These are phyloP conservation scores for Leptopterna dolabrata DNA, from an alignment of 2,888 invertebrate species.

Conservation along the genomic window DNA sequence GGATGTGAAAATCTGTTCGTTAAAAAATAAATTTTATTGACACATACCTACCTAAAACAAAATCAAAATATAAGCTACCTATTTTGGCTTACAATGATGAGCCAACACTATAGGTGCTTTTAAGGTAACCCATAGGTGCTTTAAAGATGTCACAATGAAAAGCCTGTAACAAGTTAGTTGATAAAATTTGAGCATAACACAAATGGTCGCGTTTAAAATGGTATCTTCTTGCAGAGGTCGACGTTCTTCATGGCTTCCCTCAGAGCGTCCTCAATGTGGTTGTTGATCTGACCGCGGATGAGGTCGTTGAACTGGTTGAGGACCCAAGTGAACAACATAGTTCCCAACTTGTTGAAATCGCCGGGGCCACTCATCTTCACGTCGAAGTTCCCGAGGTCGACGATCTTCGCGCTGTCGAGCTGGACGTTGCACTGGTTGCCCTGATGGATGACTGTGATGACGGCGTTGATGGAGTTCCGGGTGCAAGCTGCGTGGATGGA, in stretches of 20 bases:
- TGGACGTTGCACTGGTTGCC: conserved; percentile 48
- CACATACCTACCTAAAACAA: too few relatives aligned
- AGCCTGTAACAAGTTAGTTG: too few relatives aligned
- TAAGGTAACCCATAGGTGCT: too few relatives aligned
- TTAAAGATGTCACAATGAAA: too few relatives aligned
- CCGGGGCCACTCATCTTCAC: conserved; percentile 57
- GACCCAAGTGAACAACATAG: conserved; percentile 55
- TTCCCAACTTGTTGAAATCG: conserved; percentile 55
- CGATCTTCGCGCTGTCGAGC: conserved; percentile 51
- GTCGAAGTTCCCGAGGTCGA: conserved; percentile 51
- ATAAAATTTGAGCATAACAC: too few relatives aligned
- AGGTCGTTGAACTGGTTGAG: conserved; percentile 57
- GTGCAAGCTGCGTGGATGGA: conserved; percentile 50
- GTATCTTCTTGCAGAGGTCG: conserved; percentile 56
- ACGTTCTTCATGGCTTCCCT: conserved; percentile 50
- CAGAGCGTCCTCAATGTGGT: conserved; percentile 40
- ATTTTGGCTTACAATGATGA: too few relatives aligned
- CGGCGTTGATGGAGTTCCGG: conserved; percentile 53
- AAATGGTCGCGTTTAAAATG: neutral
- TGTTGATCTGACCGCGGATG: conserved; percentile 52
- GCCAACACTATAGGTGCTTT: too few relatives aligned
- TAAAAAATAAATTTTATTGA: too few relatives aligned
- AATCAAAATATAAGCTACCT: too few relatives aligned
- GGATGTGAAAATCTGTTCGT: too few relatives aligned
- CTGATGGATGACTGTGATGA: conserved; percentile 40